A percentile compares a stretch with the other conserved stretches of the same genome.
phyloP scores from a whole-genome alignment of 2,888 invertebrate species.

The Macrosiphum euphorbiae region DNA sequence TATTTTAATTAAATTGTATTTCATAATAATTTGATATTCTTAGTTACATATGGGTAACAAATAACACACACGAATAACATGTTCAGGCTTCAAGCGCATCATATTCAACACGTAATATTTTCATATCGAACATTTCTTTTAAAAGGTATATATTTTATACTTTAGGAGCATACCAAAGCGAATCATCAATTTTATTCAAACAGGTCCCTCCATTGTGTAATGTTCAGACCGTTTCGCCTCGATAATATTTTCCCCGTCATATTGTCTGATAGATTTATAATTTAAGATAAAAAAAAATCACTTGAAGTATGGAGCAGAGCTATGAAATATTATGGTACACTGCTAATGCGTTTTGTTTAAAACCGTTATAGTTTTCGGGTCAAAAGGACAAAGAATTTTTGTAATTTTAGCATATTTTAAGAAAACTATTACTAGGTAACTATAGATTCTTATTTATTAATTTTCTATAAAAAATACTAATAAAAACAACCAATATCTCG shows the following conservation, averaged over 20 bases:
- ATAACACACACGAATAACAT: background rate
- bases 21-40: background rate
- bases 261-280: conserved; percentile 38
- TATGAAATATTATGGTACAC: background rate
- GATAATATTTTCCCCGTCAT: conserved; percentile 20
- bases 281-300: conserved; percentile 23
- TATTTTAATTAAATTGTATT: background rate
- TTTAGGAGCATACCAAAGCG: background rate
- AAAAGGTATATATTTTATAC: conserved; percentile 16
- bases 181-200: conserved; percentile 34
- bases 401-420: background rate
- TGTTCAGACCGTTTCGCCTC: background rate
- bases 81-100: background rate
- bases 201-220: conserved; percentile 2
- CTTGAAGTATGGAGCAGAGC: background rate
- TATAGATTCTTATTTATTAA: background rate
- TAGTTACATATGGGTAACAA: background rate
- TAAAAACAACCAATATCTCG: background rate
- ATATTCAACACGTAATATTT: conserved; percentile 36
- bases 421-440: background rate
- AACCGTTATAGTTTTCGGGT: background rate
- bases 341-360: background rate
- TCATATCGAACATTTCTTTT: background rate
- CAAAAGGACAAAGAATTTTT: background rate
- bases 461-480: background rate